Evolutionary conservation across 1,140 invertebrate genomes (phyloP), one percentile per base, ranked within the genome.

Genomic region (Cyclargus thomasi): DNA sequence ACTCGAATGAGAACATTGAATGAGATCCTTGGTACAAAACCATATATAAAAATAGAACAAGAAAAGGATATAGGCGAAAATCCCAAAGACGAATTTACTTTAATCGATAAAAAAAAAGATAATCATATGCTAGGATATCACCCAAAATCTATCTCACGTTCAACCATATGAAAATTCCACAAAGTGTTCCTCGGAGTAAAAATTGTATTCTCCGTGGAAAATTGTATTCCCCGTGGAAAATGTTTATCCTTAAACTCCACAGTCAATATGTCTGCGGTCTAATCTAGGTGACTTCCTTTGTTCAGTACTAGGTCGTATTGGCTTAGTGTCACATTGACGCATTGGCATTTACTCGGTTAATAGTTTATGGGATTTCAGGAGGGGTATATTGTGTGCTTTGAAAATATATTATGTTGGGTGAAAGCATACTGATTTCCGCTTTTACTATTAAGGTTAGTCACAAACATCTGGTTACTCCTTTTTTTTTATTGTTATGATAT

Each of bases 191-290:
- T 23, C 36, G 11, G 39, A 14, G 10, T 8, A 29, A 47, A 47
- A 47, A 47, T 47, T 39, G 36, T 39, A 39, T 39, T 39, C 36
- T 29, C 36, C 10, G 36, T 39, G 36, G 36, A 39, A 39, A 47
- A 47, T 47, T 47, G 39, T 47, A 47, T 47, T 47, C 39, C 14
- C 39, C 3, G 14, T 16, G 39, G 39, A 47, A 47, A 47, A 47
- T 47, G 39, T 47, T 47, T 47, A 47, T 47, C 39, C 39, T 47
- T 47, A 47, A 47, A 47, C 39, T 18, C 55, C 10, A 59, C 55
- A 59, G 55, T 59, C 55, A 59, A 59, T 59, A 59, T 21, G 20
- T 59, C 55, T 20, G 10, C 18, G 55, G 20, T 59, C 6, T 59
- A 59, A 59, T 59, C 55, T 59, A 22, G 10, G 18, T 21, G 55